These are phyloP conservation scores for Picus viridis DNA, from an alignment of 2,797 vertebrate species.

Conservation along the genomic window DNA sequence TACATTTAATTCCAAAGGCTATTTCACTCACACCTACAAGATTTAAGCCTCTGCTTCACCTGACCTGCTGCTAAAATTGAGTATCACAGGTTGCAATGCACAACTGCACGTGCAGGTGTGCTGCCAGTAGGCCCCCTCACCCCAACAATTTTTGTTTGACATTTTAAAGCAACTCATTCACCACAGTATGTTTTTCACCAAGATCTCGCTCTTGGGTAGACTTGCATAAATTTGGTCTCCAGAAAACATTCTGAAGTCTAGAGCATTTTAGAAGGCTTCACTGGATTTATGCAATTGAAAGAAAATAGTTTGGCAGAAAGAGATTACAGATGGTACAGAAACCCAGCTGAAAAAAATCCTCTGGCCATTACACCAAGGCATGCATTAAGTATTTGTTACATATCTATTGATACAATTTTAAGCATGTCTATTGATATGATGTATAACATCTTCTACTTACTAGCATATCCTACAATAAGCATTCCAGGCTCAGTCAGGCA, in stretches of 20 bases:
- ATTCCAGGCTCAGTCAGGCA: neutral
- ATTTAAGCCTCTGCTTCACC: neutral
- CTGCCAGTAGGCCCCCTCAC: neutral
- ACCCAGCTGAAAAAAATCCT: neutral
- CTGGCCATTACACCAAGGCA: neutral
- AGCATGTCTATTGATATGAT: neutral
- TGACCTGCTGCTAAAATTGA: neutral
- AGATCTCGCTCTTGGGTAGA: neutral
- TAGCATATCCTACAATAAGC: neutral
- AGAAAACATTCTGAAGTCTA: neutral
- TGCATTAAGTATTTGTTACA: neutral
- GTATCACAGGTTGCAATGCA: neutral
- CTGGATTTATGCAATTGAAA: neutral
- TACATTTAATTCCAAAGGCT: neutral
- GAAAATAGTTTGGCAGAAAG: neutral
- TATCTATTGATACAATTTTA: neutral
- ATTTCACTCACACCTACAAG: neutral
- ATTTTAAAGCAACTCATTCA: neutral
- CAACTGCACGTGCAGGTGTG: neutral
- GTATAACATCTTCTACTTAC: neutral
- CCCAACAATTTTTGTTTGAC: neutral
- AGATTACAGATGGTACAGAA: neutral
- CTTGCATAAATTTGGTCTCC: neutral
- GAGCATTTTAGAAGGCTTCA: neutral
- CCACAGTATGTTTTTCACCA: neutral